phyloP scores from a whole-genome alignment of 2,888 invertebrate species.

The Bhutanitis thaidina region DNA sequence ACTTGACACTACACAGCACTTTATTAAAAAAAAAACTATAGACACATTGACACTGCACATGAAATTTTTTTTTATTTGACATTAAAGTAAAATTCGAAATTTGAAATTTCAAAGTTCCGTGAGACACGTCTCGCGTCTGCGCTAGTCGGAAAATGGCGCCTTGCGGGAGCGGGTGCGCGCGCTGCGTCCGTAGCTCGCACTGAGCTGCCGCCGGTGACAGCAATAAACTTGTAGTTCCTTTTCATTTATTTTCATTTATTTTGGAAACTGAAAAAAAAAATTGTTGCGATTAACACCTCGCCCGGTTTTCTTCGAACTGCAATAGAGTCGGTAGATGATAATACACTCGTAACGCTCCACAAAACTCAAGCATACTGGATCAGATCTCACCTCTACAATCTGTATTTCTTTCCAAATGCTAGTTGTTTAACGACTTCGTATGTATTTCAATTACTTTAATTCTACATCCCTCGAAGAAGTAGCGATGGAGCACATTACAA shows the following conservation, averaged over 20 bases:
- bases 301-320: constrained; percentile 52
- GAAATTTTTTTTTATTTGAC: constrained; percentile 8
- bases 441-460: too few species aligned
- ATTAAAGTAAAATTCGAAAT: constrained; percentile 15
- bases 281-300: constrained; percentile 55
- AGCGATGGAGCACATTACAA: too few species aligned
- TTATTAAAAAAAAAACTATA: background rate
- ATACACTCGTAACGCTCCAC: background rate
- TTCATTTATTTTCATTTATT: constrained; percentile 58
- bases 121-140: constrained; percentile 14
- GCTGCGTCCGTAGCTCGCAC: constrained; percentile 64
- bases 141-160: constrained; percentile 25
- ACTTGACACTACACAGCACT: constrained; percentile 15
- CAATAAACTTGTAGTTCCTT: constrained; percentile 50
- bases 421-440: too few species aligned
- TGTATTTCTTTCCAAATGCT: too few species aligned
- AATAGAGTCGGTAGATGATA: constrained; percentile 19
- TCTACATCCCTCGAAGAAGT: too few species aligned
- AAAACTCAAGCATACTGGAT: background rate
- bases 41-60: constrained; percentile 11
- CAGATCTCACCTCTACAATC: background rate
- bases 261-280: constrained; percentile 62
- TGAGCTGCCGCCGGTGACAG: constrained; percentile 61
- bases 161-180: constrained; percentile 59
- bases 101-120: background rate